A percentile compares a stretch with the other conserved stretches of the same genome.
phyloP scores from a whole-genome alignment of 2,113 vertebrate genomes.

The Oreochromis aureus region DNA sequence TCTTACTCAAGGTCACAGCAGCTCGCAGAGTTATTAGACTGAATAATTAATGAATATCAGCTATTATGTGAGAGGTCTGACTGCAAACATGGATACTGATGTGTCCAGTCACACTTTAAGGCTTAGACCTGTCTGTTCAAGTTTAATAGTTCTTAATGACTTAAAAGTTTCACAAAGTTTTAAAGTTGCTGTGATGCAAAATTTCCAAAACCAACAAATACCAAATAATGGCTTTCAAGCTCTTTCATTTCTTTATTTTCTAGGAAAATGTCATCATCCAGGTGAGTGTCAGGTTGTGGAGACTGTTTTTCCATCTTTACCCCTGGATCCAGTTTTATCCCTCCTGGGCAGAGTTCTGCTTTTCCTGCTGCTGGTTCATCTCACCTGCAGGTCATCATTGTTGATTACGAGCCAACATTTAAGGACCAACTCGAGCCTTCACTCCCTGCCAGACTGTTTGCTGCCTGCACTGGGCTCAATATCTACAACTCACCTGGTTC shows the following conservation, averaged over 20 bases:
- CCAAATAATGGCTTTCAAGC: not conserved
- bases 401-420: not conserved
- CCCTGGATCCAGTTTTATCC: not conserved
- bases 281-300: not conserved
- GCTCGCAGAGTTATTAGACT: not conserved
- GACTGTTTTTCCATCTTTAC: not conserved
- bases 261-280: not conserved
- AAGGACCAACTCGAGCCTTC: not conserved
- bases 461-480: not conserved
- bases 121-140: not conserved
- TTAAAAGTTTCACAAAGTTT: not conserved
- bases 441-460: not conserved
- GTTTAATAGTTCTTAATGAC: not conserved
- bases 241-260: not conserved
- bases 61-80: not conserved
- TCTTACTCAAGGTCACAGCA: fast-evolving
- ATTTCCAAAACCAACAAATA: not conserved
- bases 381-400: not conserved
- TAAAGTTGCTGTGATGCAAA: not conserved
- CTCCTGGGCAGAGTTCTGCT: not conserved
- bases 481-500: not conserved
- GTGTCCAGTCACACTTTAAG: not conserved
- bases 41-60: not conserved
- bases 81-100: not conserved
- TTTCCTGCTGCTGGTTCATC: not conserved